Evolutionary conservation across 2,797 vertebrate genomes (phyloP), one percentile per base, ranked within the genome.

Genomic region (Gadopsis marmoratus): DNA sequence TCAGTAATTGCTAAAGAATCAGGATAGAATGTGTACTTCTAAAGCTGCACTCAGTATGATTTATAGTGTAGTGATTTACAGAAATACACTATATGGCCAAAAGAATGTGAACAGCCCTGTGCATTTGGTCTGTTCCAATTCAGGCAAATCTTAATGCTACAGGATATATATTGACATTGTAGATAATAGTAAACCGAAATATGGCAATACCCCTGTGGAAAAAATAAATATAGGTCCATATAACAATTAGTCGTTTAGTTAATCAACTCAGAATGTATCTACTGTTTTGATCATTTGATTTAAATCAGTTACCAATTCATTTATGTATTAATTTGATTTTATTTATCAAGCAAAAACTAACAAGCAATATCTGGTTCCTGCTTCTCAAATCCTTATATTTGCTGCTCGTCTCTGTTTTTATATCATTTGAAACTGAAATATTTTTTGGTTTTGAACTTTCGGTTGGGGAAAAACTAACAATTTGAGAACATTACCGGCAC

Each of bases 1-100:
- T 76, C 71, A 74, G 17, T 19, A 23, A 11, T 59, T 19, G 51
- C 21, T 23, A 26, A 45, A 74, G 14, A 45, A 43, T 67, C 14
- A 5, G 23, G 51, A 23, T 51, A 31, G 65, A 81, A 68, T 43
- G 33, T 41, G 9, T 58, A 58, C 55, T 21, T 56, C 2, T 62
- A 37, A 63, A 64, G 16, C 31, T 64, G 19, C 33, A 29, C 39
- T 50, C n/a, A 19, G 7, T 29, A 2, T 19, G 21, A 74, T 67
- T 61, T 55, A 67, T 8, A 39, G 0, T 45, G 4, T 5, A 5
- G 2, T 48, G 53, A 56, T 55, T 60, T 45, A 55, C 9, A 60
- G 37, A 54, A 12, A 53, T 33, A 26, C 37, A 11, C 9, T 2
- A 10, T 0, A 26, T 39, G 3, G 37, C 9, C 31, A 60, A 3